A percentile compares a stretch with the other conserved stretches of the same genome.
Evolutionary conservation across 2,113 vertebrate genomes (phyloP).

Genomic region (Leptocoma aspasia): DNA sequence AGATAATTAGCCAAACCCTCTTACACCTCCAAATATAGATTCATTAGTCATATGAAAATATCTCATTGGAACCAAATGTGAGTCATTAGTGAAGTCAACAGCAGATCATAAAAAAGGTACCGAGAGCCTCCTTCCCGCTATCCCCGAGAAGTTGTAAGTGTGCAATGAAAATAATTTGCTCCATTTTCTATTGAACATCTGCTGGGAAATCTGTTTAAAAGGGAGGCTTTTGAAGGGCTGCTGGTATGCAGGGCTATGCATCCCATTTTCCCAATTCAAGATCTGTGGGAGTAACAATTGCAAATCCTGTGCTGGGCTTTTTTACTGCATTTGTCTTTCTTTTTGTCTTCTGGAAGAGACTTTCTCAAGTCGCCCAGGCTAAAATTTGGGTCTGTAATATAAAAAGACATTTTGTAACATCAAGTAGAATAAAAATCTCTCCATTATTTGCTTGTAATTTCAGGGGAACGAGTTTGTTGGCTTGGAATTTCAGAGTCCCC

Average conservation of each 20-base stretch:
- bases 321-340: not conserved
- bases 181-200: slow-evolving; percentile 49
- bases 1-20: slow-evolving; percentile 61
- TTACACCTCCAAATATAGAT: slow-evolving; percentile 54
- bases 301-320: not conserved
- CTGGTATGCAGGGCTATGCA: not conserved
- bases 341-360: not conserved
- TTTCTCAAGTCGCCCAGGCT: not conserved
- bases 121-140: not conserved
- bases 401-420: not conserved
- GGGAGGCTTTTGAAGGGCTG: slow-evolving; percentile 3
- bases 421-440: not conserved
- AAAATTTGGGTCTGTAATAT: not conserved
- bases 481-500: not conserved
- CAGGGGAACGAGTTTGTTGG: not conserved
- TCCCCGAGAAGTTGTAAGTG: not conserved
- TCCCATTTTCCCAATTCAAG: not conserved
- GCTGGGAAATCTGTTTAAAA: slow-evolving; percentile 25
- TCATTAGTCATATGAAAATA: slow-evolving; percentile 61
- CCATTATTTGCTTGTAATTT: not conserved
- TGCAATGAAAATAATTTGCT: not conserved
- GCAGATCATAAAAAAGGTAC: slow-evolving; percentile 56
- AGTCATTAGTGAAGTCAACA: slow-evolving; percentile 60
- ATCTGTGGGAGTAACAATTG: not conserved
- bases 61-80: slow-evolving; percentile 61